These are phyloP conservation scores for Gymnoscelis rufifasciata DNA, from an alignment of 2,888 invertebrate genomes.

Conservation along the genomic window DNA sequence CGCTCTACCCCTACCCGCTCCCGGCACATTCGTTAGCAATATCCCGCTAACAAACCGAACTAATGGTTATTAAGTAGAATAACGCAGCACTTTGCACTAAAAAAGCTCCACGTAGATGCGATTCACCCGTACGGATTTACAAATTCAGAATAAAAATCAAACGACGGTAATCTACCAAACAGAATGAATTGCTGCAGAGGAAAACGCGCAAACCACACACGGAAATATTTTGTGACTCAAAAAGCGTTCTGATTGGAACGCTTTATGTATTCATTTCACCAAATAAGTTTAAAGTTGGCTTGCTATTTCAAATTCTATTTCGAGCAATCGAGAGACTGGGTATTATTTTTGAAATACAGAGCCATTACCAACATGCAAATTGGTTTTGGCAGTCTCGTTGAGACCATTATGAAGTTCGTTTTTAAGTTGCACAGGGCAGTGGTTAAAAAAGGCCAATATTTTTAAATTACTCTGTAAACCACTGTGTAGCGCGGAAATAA, in stretches of 20 bases:
- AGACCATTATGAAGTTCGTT: not conserved
- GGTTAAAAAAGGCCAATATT: too few species aligned
- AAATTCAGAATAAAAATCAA: slow-evolving; percentile 24
- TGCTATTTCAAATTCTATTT: not conserved
- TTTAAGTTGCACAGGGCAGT: not conserved
- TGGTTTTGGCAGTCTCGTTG: slow-evolving; percentile 14
- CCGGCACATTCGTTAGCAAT: slow-evolving; percentile 77
- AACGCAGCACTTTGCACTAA: slow-evolving; percentile 69
- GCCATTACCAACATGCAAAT: slow-evolving; percentile 25
- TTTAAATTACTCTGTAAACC: slow-evolving; percentile 6
- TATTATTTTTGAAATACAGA: slow-evolving; percentile 21
- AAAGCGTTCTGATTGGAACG: not conserved
- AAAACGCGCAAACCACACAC: not conserved
- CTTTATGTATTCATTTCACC: not conserved
- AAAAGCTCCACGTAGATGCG: slow-evolving; percentile 53
- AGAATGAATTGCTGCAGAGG: not conserved
- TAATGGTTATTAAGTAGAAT: slow-evolving; percentile 77
- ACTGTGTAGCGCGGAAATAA: slow-evolving; percentile 34
- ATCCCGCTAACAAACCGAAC: slow-evolving; percentile 77
- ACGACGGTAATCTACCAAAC: slow-evolving; percentile 11
- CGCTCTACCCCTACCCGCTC: slow-evolving; percentile 27
- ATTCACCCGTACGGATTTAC: slow-evolving; percentile 33
- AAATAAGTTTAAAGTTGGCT: not conserved
- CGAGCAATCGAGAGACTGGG: slow-evolving; percentile 11
- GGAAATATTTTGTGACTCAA: not conserved